phyloP scores from a whole-genome alignment of 2,113 vertebrate genomes.

The Hemicordylus capensis region DNA sequence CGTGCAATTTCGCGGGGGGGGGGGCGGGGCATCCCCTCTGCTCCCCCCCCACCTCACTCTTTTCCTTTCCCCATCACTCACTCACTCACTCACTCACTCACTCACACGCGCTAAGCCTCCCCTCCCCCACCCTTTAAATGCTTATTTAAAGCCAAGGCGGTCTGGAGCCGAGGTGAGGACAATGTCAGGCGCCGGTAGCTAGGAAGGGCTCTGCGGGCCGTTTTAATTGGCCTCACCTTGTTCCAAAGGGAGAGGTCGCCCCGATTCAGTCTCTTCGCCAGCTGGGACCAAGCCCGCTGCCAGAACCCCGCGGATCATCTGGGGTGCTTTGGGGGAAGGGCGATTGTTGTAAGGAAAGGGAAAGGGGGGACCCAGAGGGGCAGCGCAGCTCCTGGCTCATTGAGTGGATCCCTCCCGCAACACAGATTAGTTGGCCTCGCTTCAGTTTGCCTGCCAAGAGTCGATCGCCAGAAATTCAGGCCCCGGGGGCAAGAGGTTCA shows the following conservation, averaged over 20 bases:
- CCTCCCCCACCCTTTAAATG: conserved; percentile 3
- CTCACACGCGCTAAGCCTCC: not conserved
- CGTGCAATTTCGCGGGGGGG: no score
- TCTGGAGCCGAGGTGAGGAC: not conserved
- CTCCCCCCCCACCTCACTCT: not conserved
- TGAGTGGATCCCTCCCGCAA: not conserved
- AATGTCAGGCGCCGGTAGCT: not conserved
- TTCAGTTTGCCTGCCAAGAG: not conserved
- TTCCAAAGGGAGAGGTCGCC: conserved; percentile 23
- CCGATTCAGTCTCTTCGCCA: conserved; percentile 9
- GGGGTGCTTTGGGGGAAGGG: not conserved
- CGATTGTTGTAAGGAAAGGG: not conserved
- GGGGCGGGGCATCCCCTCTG: no score
- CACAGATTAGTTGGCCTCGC: not conserved
- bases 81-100: not conserved
- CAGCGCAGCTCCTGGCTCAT: no score
- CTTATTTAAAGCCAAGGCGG: conserved; percentile 40
- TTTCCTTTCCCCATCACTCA: not conserved
- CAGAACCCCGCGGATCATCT: no score
- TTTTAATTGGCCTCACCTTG: conserved; percentile 43
- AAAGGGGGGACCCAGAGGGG: no score
- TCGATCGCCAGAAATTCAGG: no score
- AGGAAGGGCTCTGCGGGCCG: conserved; percentile 26
- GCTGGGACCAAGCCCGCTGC: not conserved
- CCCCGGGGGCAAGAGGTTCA: no score